These are phyloP conservation scores for Brachionus rotundiformis DNA, from an alignment of 1,140 invertebrate species.

Conservation along the genomic window DNA sequence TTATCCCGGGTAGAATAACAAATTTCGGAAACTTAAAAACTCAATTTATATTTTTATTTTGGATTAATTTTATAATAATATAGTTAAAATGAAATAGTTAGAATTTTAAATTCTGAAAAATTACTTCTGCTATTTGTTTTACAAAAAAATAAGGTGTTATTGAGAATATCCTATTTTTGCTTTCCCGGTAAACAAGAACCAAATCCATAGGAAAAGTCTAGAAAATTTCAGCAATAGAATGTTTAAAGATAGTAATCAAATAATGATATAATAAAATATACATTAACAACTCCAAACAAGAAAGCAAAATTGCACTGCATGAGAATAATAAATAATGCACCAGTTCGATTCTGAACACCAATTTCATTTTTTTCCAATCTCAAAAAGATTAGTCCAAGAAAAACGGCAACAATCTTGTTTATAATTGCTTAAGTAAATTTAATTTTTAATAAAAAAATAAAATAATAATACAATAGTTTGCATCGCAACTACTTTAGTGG, in stretches of 20 bases:
- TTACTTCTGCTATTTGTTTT: conserved; percentile 27
- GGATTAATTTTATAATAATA: too few relatives aligned
- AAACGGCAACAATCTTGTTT: conserved; percentile 72
- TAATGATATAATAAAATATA: background rate
- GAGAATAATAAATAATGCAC: conserved; percentile 84
- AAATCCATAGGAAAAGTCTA: conserved; percentile 43
- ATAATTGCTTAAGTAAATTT: background rate
- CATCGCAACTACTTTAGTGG: conserved; percentile 14
- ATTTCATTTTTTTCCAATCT: conserved; percentile 79
- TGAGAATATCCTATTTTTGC: conserved; percentile 39
- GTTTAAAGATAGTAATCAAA: too few relatives aligned
- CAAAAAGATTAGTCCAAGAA: conserved; percentile 86
- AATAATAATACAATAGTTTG: conserved; percentile 31
- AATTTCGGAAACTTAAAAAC: conserved; percentile 69
- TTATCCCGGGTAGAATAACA: background rate
- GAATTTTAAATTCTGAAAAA: background rate
- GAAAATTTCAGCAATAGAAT: too few relatives aligned
- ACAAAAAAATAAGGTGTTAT: conserved; percentile 52
- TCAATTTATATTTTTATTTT: too few relatives aligned
- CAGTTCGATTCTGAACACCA: conserved; percentile 92
- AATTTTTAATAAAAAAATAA: background rate
- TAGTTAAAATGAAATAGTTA: background rate
- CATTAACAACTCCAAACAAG: conserved; percentile 60
- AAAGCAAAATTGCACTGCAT: conserved; percentile 73
- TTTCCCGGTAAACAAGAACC: conserved; percentile 34